Percentiles rank a stretch among this genome's conserved stretches.
Conservation (phyloP, 1,140 invertebrate genomes). For the Elymnias hypermnestra region DNA sequence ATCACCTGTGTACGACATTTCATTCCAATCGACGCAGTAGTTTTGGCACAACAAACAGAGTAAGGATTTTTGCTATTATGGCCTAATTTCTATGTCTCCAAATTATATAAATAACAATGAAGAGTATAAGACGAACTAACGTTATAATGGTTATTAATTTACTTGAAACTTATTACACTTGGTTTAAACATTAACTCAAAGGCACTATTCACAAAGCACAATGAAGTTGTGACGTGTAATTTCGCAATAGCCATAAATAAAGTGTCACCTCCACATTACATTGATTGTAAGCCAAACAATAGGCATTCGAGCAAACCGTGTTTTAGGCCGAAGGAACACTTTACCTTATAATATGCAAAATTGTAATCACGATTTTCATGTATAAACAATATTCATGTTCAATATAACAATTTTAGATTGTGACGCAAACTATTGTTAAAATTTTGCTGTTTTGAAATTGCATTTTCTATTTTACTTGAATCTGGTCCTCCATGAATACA, state of each 20-base stretch:
- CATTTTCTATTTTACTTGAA: too few relatives aligned
- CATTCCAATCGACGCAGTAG: too few relatives aligned
- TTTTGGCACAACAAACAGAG: too few relatives aligned
- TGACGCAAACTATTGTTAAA: neutral
- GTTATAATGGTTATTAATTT: slow-evolving; percentile 24
- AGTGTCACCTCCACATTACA: slow-evolving; percentile 33
- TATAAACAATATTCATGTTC: slow-evolving; percentile 4
- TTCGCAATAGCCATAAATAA: slow-evolving; percentile 37
- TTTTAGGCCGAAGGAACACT: slow-evolving; percentile 13
- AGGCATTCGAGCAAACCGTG: slow-evolving; percentile 19
- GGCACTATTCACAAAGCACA: slow-evolving; percentile 31
- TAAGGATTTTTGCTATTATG: too few relatives aligned
- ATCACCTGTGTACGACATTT: too few relatives aligned
- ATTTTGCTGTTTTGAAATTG: too few relatives aligned
- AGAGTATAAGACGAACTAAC: too few relatives aligned
- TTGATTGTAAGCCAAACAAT: slow-evolving; percentile 29
- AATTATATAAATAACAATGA: too few relatives aligned
- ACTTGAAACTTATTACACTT: slow-evolving; percentile 20
- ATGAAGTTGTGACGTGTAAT: slow-evolving; percentile 34
- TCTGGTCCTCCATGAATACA: too few relatives aligned
- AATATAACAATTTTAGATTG: slow-evolving; percentile 4
- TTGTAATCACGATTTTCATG: slow-evolving; percentile 14
- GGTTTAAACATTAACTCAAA: slow-evolving; percentile 25
- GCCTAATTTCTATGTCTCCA: too few relatives aligned
- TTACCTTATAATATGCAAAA: slow-evolving; percentile 19